Conservation (phyloP, 2,888 invertebrate species). For the Andrena bicolor region DNA sequence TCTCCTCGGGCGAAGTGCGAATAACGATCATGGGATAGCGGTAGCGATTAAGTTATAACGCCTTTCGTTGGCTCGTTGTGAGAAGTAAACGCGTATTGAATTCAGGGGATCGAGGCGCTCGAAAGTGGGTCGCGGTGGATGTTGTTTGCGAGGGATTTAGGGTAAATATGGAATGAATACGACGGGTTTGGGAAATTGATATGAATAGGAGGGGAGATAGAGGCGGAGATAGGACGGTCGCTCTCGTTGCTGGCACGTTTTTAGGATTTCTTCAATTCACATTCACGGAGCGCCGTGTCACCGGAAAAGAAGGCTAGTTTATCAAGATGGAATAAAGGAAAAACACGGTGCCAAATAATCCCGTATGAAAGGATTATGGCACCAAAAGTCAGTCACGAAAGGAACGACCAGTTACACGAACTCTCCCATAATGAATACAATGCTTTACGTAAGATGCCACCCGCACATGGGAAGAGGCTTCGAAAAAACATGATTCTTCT, state of each 20-base stretch:
- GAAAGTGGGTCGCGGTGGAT: background rate
- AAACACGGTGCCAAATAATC: conserved; percentile 34
- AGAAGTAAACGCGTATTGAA: background rate
- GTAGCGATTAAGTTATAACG: background rate
- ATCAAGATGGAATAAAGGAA: conserved; percentile 19
- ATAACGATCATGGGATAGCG: conserved; percentile 1
- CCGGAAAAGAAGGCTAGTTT: background rate
- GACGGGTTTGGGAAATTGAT: background rate
- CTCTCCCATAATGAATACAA: conserved; percentile 59
- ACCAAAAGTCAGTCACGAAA: conserved; percentile 58
- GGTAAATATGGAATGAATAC: too few relatives aligned
- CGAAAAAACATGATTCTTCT: conserved; percentile 34
- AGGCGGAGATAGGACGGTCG: background rate
- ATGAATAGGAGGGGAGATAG: background rate
- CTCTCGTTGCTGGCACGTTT: background rate
- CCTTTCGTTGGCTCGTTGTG: background rate
- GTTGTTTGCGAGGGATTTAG: too few relatives aligned
- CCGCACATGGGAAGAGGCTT: conserved; percentile 44
- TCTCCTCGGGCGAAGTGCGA: background rate
- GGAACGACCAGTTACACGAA: conserved; percentile 50
- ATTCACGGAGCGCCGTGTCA: background rate
- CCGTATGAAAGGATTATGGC: conserved; percentile 53
- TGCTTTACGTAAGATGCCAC: conserved; percentile 54
- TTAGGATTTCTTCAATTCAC: background rate
- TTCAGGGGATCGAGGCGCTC: background rate